Evolutionary conservation across 1,140 invertebrate genomes (phyloP).

Genomic region (Kradibia gibbosae): DNA sequence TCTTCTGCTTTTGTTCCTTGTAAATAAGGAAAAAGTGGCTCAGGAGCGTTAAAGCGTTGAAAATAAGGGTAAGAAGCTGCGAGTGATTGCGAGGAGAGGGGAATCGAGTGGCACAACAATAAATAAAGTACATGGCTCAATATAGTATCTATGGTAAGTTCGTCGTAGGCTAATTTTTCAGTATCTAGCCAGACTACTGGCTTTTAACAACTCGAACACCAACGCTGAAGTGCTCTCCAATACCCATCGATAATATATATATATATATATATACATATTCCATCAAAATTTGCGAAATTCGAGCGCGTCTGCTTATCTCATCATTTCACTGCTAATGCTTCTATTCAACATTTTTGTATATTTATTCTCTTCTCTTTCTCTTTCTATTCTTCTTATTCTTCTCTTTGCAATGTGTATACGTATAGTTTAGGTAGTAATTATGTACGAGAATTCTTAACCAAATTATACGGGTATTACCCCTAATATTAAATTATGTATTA

Average conservation of each 20-base stretch:
- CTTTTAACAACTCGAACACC: conserved; percentile 31
- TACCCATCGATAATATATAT: conserved; percentile 1
- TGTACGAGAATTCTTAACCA: too few species aligned
- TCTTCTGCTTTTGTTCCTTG: not conserved
- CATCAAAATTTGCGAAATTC: conserved; percentile 34
- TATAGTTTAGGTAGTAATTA: too few species aligned
- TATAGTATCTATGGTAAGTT: conserved; percentile 23
- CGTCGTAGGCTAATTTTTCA: conserved; percentile 24
- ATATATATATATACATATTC: too few species aligned
- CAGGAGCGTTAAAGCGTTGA: conserved; percentile 15
- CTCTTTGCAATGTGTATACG: too few species aligned
- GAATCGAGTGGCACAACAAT: not conserved
- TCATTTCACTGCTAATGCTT: too few species aligned
- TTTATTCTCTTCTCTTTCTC: not conserved
- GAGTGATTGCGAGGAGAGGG: not conserved
- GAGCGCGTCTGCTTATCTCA: conserved; percentile 22
- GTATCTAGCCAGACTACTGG: not conserved
- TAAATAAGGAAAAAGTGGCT: not conserved
- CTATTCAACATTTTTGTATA: too few species aligned
- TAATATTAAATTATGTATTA: too few species aligned
- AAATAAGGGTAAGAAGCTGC: not conserved
- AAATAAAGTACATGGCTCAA: conserved; percentile 28
- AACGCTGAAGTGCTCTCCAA: conserved; percentile 14
- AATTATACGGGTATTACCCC: too few species aligned
- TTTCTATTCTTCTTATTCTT: not conserved